Evolutionary conservation across 2,797 vertebrate genomes (phyloP).

Genomic region (Gallinago solitaria): DNA sequence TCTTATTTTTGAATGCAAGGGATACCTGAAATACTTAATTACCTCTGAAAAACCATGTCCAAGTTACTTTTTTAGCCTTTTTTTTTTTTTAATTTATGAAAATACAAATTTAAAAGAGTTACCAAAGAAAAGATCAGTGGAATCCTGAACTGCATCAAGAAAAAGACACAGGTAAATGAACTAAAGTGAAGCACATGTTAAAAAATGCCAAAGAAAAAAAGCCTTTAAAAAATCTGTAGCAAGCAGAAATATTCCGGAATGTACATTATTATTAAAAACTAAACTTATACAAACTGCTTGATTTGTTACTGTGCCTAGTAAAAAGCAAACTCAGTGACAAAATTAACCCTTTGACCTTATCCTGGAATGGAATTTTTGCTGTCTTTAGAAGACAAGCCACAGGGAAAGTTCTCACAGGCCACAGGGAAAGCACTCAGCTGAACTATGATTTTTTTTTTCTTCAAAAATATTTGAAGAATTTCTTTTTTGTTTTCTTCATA

Average conservation of each 20-base stretch:
- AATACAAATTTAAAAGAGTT: not conserved
- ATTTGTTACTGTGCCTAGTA: conserved; percentile 62
- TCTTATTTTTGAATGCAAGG: not conserved
- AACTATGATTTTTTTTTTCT: conserved; percentile 60
- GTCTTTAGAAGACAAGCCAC: conserved; percentile 64
- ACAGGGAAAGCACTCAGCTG: conserved; percentile 60
- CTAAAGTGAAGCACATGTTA: not conserved
- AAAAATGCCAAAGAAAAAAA: not conserved
- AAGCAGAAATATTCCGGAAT: conserved; percentile 37
- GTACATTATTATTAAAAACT: conserved; percentile 33
- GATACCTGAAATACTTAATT: not conserved
- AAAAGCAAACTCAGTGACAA: conserved; percentile 68
- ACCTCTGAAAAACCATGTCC: not conserved
- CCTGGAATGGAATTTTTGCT: conserved; percentile 74
- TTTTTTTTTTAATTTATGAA: not conserved
- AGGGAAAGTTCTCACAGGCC: conserved; percentile 54
- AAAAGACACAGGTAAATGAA: not conserved
- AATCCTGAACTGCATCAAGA: not conserved
- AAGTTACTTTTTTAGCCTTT: not conserved
- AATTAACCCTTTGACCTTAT: conserved; percentile 73
- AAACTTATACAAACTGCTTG: conserved; percentile 60
- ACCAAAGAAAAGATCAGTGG: not conserved
- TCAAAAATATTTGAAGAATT: conserved; percentile 75
- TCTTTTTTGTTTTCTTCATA: conserved; percentile 71
- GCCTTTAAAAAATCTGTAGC: not conserved